A percentile compares a stretch with the other conserved stretches of the same genome.
Conservation (phyloP, 2,113 vertebrate genomes). For the Synchiropus splendidus region DNA sequence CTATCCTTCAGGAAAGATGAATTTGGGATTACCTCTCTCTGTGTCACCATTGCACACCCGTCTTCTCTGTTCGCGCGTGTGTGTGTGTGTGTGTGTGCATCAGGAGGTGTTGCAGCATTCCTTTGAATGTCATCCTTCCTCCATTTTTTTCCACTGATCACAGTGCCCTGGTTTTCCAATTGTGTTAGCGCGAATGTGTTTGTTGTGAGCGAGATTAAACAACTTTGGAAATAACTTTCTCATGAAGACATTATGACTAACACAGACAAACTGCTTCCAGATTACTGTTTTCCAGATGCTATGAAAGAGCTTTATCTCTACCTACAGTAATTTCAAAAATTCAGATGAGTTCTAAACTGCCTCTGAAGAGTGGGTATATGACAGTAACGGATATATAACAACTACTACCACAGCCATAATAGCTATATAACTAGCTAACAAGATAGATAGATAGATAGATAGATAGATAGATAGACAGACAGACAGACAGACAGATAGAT, state of each 20-base stretch:
- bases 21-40: conserved; percentile 47
- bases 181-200: conserved; percentile 3
- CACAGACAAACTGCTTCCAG: too few relatives aligned
- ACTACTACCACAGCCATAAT: too few relatives aligned
- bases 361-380: too few relatives aligned
- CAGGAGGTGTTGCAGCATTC: conserved; percentile 41
- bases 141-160: conserved; percentile 44
- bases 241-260: conserved; percentile 7
- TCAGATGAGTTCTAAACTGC: too few relatives aligned
- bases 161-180: conserved; percentile 36
- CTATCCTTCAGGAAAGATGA: conserved; percentile 47
- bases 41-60: conserved; percentile 42
- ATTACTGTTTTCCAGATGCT: too few relatives aligned
- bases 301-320: too few relatives aligned
- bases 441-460: too few relatives aligned
- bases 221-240: conserved; percentile 5
- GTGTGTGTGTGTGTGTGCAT: conserved; percentile 12
- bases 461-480: too few relatives aligned
- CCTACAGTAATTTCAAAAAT: too few relatives aligned
- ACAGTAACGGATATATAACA: too few relatives aligned
- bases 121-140: conserved; percentile 41
- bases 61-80: conserved; percentile 25
- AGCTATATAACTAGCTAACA: too few relatives aligned
- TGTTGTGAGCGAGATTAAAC: background rate
- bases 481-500: too few relatives aligned